Percentiles rank a stretch among this genome's conserved stretches.
These are phyloP conservation scores for Baryphthengus martii DNA, from an alignment of 2,113 vertebrate species.

Conservation along the genomic window DNA sequence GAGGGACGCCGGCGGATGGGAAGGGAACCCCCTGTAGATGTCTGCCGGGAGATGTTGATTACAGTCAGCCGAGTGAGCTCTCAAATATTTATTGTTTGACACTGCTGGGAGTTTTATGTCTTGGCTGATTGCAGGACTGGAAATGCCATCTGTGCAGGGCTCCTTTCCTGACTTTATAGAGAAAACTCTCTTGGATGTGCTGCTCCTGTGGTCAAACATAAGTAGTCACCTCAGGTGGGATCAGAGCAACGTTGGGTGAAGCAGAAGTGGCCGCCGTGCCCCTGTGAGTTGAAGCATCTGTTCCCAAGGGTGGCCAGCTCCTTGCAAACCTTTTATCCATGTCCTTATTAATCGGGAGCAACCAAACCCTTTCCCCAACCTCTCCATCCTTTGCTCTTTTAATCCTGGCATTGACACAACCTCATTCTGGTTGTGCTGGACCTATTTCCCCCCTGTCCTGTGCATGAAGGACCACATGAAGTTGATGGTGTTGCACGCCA, in stretches of 20 bases:
- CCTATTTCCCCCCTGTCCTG: not conserved
- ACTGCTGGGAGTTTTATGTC: conserved; percentile 25
- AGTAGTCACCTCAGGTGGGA: not conserved
- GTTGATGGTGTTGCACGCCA: accelerated
- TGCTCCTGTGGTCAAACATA: not conserved
- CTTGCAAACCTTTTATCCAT: not conserved
- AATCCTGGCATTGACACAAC: not conserved
- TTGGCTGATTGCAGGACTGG: not conserved
- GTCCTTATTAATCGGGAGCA: not conserved
- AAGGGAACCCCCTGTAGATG: conserved; percentile 33
- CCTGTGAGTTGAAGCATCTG: accelerated
- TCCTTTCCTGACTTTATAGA: not conserved
- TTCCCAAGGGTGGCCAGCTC: not conserved
- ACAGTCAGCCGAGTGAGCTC: not conserved
- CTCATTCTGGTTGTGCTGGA: not conserved
- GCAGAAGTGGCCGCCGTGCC: not conserved
- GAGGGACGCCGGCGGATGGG: conserved; percentile 7
- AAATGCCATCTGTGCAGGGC: not conserved
- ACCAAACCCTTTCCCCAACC: not conserved
- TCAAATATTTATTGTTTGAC: conserved; percentile 48
- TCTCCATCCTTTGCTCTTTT: not conserved
- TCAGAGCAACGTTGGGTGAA: accelerated
- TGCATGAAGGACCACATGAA: not conserved
- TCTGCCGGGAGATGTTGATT: conserved; percentile 7
- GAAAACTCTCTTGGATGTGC: not conserved